A percentile compares a stretch with the other conserved stretches of the same genome.
These are phyloP conservation scores for Caiman crocodilus DNA, from an alignment of 2,797 vertebrate genomes.

Conservation along the genomic window DNA sequence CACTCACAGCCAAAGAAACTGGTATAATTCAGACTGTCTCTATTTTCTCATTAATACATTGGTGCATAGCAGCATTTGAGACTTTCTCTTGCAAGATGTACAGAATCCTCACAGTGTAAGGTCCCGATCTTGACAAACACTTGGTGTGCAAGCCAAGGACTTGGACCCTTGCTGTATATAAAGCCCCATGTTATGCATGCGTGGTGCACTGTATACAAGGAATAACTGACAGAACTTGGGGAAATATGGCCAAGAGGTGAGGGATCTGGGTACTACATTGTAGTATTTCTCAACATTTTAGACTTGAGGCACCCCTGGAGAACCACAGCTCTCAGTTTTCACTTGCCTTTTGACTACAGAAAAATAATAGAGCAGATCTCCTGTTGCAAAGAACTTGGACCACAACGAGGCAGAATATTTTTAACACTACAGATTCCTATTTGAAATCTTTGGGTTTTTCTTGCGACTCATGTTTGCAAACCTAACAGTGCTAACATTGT, in stretches of 20 bases:
- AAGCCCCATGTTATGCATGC: neutral
- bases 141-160: neutral
- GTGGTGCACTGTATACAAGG: fast-evolving
- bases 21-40: fast-evolving
- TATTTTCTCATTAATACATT: neutral
- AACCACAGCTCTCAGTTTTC: no score
- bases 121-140: no score
- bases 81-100: neutral
- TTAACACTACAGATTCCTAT: no score
- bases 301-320: no score
- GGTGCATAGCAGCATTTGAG: neutral
- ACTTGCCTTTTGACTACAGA: no score
- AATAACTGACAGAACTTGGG: neutral
- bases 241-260: neutral
- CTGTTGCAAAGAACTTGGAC: no score
- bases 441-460: no score
- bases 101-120: neutral
- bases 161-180: neutral
- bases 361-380: no score
- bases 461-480: no score
- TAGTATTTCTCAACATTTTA: no score
- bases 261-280: neutral
- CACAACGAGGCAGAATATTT: no score
- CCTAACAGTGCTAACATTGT: no score
- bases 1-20: neutral